These are phyloP conservation scores for Agonopterix heracliana DNA, from an alignment of 2,888 invertebrate species.

Conservation along the genomic window DNA sequence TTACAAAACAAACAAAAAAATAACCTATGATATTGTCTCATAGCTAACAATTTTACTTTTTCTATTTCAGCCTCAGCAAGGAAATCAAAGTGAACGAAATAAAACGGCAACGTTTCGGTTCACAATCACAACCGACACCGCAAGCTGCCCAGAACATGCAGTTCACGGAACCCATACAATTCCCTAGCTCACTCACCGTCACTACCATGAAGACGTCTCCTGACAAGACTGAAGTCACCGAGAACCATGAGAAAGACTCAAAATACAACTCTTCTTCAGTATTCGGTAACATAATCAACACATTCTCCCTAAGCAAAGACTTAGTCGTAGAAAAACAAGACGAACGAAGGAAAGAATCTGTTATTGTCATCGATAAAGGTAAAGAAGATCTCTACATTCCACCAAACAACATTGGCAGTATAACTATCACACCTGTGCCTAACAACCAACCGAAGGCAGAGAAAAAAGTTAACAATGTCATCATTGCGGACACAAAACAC, in stretches of 20 bases:
- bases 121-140: slow-evolving; percentile 28
- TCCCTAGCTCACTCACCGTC: slow-evolving; percentile 65
- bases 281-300: slow-evolving; percentile 40
- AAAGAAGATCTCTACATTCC: slow-evolving; percentile 58
- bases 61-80: slow-evolving; percentile 57
- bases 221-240: slow-evolving; percentile 26
- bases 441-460: slow-evolving; percentile 33
- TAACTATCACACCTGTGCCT: slow-evolving; percentile 64
- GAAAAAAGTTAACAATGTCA: slow-evolving; percentile 25
- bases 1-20: too few relatives aligned
- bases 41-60: background rate
- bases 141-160: slow-evolving; percentile 10
- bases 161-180: slow-evolving; percentile 54
- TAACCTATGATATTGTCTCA: too few relatives aligned
- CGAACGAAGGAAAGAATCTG: slow-evolving; percentile 34
- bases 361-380: slow-evolving; percentile 20
- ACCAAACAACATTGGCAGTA: slow-evolving; percentile 60
- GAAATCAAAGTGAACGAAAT: slow-evolving; percentile 51
- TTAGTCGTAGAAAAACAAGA: slow-evolving; percentile 46
- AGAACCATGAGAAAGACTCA: slow-evolving; percentile 24
- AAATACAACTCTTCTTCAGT: slow-evolving; percentile 25
- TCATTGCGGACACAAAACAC: slow-evolving; percentile 23
- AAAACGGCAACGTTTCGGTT: slow-evolving; percentile 47
- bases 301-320: slow-evolving; percentile 45
- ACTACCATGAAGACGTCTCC: slow-evolving; percentile 39